phyloP scores from a whole-genome alignment of 2,113 vertebrate genomes.

The Ramphastos sulfuratus region DNA sequence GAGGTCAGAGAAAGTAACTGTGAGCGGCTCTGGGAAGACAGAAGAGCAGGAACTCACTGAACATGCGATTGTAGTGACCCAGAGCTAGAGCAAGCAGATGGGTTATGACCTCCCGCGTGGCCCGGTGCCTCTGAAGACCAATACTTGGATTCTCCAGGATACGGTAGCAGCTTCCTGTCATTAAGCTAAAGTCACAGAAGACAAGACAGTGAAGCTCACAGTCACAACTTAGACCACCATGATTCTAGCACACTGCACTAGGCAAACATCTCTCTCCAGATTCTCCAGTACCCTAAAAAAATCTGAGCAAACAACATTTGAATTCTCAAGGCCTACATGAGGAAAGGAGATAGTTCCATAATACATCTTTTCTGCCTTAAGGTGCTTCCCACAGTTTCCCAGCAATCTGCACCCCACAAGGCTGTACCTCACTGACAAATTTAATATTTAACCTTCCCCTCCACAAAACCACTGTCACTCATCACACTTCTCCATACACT shows the following conservation, averaged over 20 bases:
- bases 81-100: slow-evolving; percentile 87
- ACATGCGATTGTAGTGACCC: slow-evolving; percentile 86
- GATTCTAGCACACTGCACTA: neutral
- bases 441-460: neutral
- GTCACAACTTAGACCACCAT: neutral
- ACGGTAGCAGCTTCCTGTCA: slow-evolving; percentile 91
- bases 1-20: neutral
- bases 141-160: slow-evolving; percentile 91
- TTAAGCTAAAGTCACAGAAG: slow-evolving; percentile 77
- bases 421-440: neutral
- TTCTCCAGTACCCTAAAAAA: neutral
- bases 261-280: neutral
- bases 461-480: neutral
- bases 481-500: neutral
- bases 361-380: neutral
- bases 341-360: neutral
- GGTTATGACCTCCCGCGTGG: slow-evolving; percentile 82
- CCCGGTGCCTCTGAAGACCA: slow-evolving; percentile 84
- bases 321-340: neutral
- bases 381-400: neutral
- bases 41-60: slow-evolving; percentile 81
- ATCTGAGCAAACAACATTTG: neutral
- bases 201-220: neutral
- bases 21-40: neutral
- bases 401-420: neutral